Evolutionary conservation across 1,140 invertebrate genomes (phyloP).

Genomic region (Heterodera carotae): DNA sequence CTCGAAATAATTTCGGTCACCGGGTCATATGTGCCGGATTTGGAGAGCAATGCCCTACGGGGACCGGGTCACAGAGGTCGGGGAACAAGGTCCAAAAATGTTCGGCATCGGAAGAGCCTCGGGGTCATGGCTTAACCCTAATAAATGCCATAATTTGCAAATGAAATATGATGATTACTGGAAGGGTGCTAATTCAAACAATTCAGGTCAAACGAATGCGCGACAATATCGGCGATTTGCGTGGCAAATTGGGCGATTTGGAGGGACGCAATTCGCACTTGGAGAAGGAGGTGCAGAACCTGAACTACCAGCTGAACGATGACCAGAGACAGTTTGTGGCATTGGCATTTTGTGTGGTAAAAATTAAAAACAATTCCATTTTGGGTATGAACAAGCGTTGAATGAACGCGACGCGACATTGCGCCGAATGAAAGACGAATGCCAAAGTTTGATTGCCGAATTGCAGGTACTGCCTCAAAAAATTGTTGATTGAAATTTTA

Average conservation of each 20-base stretch:
- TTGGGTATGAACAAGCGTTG: slow-evolving; percentile 61
- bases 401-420: slow-evolving; percentile 64
- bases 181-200: neutral
- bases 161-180: too few species aligned
- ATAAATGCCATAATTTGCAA: too few species aligned
- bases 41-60: too few species aligned
- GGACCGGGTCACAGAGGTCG: too few species aligned
- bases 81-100: too few species aligned
- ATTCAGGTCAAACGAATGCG: slow-evolving; percentile 67
- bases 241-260: slow-evolving; percentile 67
- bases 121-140: too few species aligned
- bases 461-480: slow-evolving; percentile 44
- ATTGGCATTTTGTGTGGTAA: too few species aligned
- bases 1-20: too few species aligned
- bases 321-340: slow-evolving; percentile 64
- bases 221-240: slow-evolving; percentile 68
- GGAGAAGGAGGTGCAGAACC: slow-evolving; percentile 68
- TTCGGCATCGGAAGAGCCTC: too few species aligned
- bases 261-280: slow-evolving; percentile 69
- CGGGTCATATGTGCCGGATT: too few species aligned
- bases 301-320: slow-evolving; percentile 66
- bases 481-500: neutral
- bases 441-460: slow-evolving; percentile 66
- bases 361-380: slow-evolving; percentile 28
- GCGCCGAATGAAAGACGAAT: slow-evolving; percentile 65